Evolutionary conservation across 2,888 invertebrate genomes (phyloP), one percentile per base, ranked within the genome.

Genomic region (Cheilosia urbana): DNA sequence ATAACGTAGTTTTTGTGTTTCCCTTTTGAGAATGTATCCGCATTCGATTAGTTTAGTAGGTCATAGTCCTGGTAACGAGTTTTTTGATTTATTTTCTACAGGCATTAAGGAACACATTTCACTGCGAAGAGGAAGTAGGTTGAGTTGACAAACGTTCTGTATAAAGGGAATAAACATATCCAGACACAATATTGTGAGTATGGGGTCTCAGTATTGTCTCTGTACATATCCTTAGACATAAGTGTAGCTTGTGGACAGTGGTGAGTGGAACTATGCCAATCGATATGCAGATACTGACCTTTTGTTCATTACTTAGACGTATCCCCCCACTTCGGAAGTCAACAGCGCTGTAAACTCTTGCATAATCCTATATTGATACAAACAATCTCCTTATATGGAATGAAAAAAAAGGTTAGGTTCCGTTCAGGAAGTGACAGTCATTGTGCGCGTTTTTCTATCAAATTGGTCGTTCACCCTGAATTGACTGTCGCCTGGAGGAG

Each of bases 21-120:
- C n/a, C 13, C 19, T 27, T 27, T 40, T 47, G 13, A 15, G 17
- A n/a, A 5, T 34, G 1, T 60, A 24, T 45, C 40, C 4, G 58
- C 47, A 40, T 42, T 58, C 62, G 51, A 69, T 69, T 42, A 69
- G 15, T 11, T 55, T 34, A 65, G 71, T 77, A 45, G 82, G 82
- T 82, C 82, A 82, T 60, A 82, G 77, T 77, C 71, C 71, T 81
- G 76, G 76, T 77, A 72, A 71, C 69, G 13, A 3, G 9, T 27
- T 11, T 24, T 60, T 63, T 68, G 27, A 66, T 17, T 53, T 65
- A 19, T 37, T 42, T 68, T 47, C 19, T 1, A 45, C 13, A 37
- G 19, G 30, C 21, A 27, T 42, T 37, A 19, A 2, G 45, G 6
- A 45, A 19, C 17, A 19, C 47, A 19, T 19, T 42, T 51, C 9